Evolutionary conservation across 2,113 vertebrate genomes (phyloP), one percentile per base, ranked within the genome.

Genomic region (Tachuris rubrigastra): DNA sequence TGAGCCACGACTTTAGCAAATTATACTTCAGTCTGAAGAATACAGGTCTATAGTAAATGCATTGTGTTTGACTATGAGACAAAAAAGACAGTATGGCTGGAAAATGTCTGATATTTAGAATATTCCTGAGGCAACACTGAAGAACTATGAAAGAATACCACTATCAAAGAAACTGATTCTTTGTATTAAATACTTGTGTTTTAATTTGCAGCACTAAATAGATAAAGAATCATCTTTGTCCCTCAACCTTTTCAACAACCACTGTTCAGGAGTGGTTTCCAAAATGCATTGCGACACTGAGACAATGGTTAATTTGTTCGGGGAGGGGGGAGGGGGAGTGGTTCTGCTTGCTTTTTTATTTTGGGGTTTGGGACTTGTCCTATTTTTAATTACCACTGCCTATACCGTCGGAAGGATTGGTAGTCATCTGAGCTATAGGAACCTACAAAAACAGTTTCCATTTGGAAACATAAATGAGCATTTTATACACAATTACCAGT

Each of bases 251-350:
- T 87, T 80, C 47, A 79, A 73, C 13, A 67, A 42, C 3, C 42
- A 72, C 8, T 80, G 46, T 12, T 93, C 53, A 91, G 60, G 21
- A 92, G 6, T 39, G 23, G 46, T 44, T 87, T 83, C 47, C 41
- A 90, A 78, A 90, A 86, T 3, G 18, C 39, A 52, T 1, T 76
- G 14, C n/a, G n/a, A 58, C 17, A 27, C 23, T 58, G 86, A 35
- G 30, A 56, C 6, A 75, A 63, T 1, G 3, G 15, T 44, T 49
- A 41, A 71, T 63, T 60, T 31, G 2, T 21, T 71, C 22, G 3
- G 39, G 11, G 31, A 14, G 18, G 4, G 3, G 1, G 9, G n/a
- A n/a, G 3, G 39, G 9, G 35, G 21, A 11, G 3, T 3, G 1
- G 9, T 55, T 46, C 27, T 60, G 10, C 37, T 67, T 39, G 8